These are phyloP conservation scores for Aradus depressus DNA, from an alignment of 2,888 invertebrate species.

Conservation along the genomic window DNA sequence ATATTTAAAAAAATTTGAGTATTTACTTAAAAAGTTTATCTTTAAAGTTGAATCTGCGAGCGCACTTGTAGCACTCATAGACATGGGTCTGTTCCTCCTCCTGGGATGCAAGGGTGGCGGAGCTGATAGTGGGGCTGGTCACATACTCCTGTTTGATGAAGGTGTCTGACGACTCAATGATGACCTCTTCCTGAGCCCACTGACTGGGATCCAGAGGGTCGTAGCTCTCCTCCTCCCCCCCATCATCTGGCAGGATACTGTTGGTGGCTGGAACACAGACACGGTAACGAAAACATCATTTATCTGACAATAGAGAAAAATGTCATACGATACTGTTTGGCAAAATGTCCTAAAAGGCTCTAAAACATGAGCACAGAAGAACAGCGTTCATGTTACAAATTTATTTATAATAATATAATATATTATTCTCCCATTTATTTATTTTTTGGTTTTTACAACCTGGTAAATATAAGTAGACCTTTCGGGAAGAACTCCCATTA, in stretches of 20 bases:
- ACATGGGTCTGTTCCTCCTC: slow-evolving; percentile 22
- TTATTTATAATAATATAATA: too few relatives aligned
- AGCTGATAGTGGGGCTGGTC: neutral
- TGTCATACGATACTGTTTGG: too few relatives aligned
- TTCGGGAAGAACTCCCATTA: too few relatives aligned
- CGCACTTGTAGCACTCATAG: slow-evolving; percentile 27
- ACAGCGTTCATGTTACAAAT: too few relatives aligned
- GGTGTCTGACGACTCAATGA: slow-evolving; percentile 20
- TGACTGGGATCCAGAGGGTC: slow-evolving; percentile 23
- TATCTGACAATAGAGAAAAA: too few relatives aligned
- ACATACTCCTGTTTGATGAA: slow-evolving; percentile 23
- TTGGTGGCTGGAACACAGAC: slow-evolving; percentile 24
- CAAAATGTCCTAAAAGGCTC: too few relatives aligned
- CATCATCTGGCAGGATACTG: slow-evolving; percentile 23
- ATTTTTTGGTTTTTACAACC: too few relatives aligned
- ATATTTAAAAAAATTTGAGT: neutral
- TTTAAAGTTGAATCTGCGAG: slow-evolving; percentile 25
- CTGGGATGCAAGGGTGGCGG: slow-evolving; percentile 17
- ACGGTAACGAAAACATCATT: neutral
- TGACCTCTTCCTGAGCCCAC: slow-evolving; percentile 25
- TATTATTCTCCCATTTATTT: too few relatives aligned
- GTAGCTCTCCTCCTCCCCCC: too few relatives aligned
- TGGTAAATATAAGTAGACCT: too few relatives aligned
- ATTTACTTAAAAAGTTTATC: slow-evolving; percentile 26
- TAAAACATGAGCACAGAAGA: too few relatives aligned